These are phyloP conservation scores for Drosophila ercepeae DNA, from an alignment of 1,140 invertebrate species.

Conservation along the genomic window DNA sequence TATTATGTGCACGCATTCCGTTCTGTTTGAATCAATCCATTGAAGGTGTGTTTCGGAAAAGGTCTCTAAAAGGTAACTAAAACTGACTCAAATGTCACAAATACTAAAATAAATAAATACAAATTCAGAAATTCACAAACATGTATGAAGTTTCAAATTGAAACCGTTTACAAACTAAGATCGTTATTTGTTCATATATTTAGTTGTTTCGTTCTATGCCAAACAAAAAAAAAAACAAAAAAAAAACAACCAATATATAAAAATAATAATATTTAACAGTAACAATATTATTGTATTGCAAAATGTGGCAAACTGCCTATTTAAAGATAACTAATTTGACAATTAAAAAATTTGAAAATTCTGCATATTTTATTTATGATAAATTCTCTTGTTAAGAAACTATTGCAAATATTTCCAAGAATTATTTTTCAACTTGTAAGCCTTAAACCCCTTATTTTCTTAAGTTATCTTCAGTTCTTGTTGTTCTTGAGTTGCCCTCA, in stretches of 20 bases:
- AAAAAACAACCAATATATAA: constrained; percentile 16
- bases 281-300: constrained; percentile 55
- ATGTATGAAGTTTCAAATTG: constrained; percentile 82
- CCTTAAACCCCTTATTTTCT: constrained; percentile 50
- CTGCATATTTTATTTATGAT: constrained; percentile 77
- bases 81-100: constrained; percentile 59
- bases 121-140: constrained; percentile 82
- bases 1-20: constrained; percentile 83
- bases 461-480: constrained; percentile 47
- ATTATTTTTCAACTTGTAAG: constrained; percentile 66
- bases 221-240: constrained; percentile 45
- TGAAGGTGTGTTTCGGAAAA: constrained; percentile 95
- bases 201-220: constrained; percentile 80
- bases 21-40: constrained; percentile 83
- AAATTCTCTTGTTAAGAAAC: constrained; percentile 77
- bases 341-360: constrained; percentile 74
- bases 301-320: constrained; percentile 58
- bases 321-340: constrained; percentile 32
- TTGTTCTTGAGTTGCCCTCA: constrained; percentile 22
- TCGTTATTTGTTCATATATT: constrained; percentile 82
- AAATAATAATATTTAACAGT: constrained; percentile 41
- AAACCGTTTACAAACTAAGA: constrained; percentile 75
- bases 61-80: constrained; percentile 94
- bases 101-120: constrained; percentile 66
- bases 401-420: constrained; percentile 77